Percentiles rank a stretch among this genome's conserved stretches.
Evolutionary conservation across 2,797 vertebrate species (phyloP).

Genomic region (Lycodopsis pacificus): DNA sequence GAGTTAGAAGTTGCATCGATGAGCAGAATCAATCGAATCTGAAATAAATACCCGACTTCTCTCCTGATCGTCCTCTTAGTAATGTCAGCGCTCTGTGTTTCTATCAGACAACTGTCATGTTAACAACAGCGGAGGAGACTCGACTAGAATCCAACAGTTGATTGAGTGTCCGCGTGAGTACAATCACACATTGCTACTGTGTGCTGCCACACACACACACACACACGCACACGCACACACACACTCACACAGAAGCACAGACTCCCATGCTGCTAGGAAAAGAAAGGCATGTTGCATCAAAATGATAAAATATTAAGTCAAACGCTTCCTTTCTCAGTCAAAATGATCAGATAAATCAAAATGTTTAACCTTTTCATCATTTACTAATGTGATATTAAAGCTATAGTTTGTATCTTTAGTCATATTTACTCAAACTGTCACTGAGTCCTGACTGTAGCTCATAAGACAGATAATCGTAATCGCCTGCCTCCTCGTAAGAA

Average conservation of each 20-base stretch:
- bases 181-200: slow-evolving; percentile 80
- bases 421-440: too few relatives aligned
- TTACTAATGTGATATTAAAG: neutral
- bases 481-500: too few relatives aligned
- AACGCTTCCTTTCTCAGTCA: too few relatives aligned
- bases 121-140: slow-evolving; percentile 97
- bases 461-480: too few relatives aligned
- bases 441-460: too few relatives aligned
- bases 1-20: neutral
- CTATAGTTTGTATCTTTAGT: too few relatives aligned
- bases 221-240: neutral
- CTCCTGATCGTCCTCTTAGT: slow-evolving; percentile 49
- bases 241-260: neutral
- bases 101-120: slow-evolving; percentile 97
- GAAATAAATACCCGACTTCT: slow-evolving; percentile 3
- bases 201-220: slow-evolving; percentile 19
- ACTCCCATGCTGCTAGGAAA: neutral
- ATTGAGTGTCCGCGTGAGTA: slow-evolving; percentile 98
- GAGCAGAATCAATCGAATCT: slow-evolving; percentile 43
- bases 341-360: too few relatives aligned
- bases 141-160: slow-evolving; percentile 96
- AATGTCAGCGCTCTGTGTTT: slow-evolving; percentile 91
- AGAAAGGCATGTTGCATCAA: neutral
- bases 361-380: neutral
- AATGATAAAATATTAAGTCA: neutral